Base-by-base conservation (phyloP, 2,888 invertebrate species). In the Drosophila diplacantha region DNA sequence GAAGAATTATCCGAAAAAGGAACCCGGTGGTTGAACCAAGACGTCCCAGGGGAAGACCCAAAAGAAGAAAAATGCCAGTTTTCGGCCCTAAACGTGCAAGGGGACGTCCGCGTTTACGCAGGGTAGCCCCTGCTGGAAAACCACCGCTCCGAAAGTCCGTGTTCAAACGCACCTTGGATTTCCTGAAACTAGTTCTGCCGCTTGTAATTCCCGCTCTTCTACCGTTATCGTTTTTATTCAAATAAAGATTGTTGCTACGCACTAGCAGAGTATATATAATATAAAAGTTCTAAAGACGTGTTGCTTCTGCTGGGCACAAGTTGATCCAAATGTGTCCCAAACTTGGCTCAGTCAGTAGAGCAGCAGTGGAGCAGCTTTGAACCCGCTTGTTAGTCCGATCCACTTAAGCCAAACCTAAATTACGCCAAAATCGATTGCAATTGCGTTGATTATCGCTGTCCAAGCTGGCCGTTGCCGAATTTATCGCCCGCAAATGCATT, bases 341-440 rank as follows among this genome's bases (percentile, higher is more conserved):
- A 35, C 46, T 18, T 53, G 43, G 22, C 75, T 72, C 69, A 81
- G 77, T 75, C 74, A 75, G 71, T 65, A 51, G n/a, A n/a, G n/a
- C n/a, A n/a, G n/a, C n/a, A n/a, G n/a, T 50, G 9, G n/a, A 16
- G 20, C 35, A 22, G 34, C 29, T 38, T 24, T 18, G 34, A 18
- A 26, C 60, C 67, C 65, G 72, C 81, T 79, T 79, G 78, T 79
- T 79, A 50, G 67, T 51, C 65, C 22, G 41, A 54, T 64, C 70
- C 82, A 78, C 82, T 79, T 79, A 81, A 76, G 78, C 77, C 82
- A 55, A 76, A 73, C 82, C 81, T 81, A 79, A 79, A 79, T 79
- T 79, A 79, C 80, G 77, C 77, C 78, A 80, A 81, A 81, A 81
- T 81, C 83, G 80, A 83, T 81, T 78, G 83, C 81, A 81, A 81